Conservation (phyloP, 2,113 vertebrate species). For the Pelvicachromis taeniatus region DNA sequence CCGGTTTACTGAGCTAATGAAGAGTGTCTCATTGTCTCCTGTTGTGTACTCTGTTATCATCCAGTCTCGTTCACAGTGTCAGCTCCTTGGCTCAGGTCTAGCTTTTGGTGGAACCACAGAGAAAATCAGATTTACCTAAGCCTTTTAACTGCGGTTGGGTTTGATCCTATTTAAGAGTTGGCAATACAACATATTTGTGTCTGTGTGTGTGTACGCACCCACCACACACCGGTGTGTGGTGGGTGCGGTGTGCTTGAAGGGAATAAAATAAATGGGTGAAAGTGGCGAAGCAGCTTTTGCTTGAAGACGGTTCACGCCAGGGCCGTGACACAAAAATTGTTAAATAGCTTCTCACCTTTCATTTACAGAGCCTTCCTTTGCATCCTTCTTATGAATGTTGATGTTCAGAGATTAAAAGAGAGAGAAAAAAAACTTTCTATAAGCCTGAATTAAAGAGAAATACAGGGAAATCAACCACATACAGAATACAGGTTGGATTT, state of each 20-base stretch:
- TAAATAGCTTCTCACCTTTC: conserved; percentile 33
- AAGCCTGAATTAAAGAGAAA: neutral
- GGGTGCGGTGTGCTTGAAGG: conserved; percentile 4
- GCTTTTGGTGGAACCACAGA: conserved; percentile 57
- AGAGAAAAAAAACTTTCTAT: neutral
- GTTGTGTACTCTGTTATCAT: conserved; percentile 31
- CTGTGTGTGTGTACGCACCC: conserved; percentile 52
- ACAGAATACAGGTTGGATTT: neutral
- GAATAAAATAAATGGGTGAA: conserved; percentile 40
- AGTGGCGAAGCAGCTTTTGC: conserved; percentile 52
- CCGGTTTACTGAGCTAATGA: conserved; percentile 42
- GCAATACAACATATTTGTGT: conserved; percentile 36
- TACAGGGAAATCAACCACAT: neutral
- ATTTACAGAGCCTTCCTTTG: neutral
- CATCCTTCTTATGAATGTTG: neutral
- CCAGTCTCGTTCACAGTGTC: conserved; percentile 16
- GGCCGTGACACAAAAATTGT: conserved; percentile 25
- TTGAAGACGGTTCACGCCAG: conserved; percentile 34
- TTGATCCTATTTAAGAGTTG: conserved; percentile 69
- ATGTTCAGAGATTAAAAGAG: neutral
- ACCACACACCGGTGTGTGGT: too few species aligned
- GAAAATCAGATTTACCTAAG: conserved; percentile 71
- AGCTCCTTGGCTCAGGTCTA: conserved; percentile 43
- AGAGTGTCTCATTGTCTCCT: conserved; percentile 38
- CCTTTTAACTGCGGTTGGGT: conserved; percentile 62